Evolutionary conservation across 2,113 vertebrate species (phyloP).

Genomic region (Pomatorhinus ruficollis): DNA sequence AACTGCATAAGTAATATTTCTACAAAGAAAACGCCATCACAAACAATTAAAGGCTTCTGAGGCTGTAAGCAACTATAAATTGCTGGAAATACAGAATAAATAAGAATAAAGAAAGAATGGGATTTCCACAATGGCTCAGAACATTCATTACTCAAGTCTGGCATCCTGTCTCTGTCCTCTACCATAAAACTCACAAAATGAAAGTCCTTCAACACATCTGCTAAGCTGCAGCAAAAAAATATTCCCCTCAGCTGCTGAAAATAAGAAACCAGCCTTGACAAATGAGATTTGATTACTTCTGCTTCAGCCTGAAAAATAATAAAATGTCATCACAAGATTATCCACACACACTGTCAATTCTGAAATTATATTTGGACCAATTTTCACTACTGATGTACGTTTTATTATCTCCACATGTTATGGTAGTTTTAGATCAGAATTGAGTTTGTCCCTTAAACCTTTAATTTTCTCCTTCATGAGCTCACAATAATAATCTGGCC

Average conservation of each 20-base stretch:
- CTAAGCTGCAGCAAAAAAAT: background rate
- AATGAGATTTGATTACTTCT: constrained; percentile 25
- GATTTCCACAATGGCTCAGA: background rate
- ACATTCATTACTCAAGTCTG: background rate
- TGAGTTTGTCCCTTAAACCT: constrained; percentile 28
- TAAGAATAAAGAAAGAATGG: background rate
- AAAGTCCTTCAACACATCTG: background rate
- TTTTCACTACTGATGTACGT: background rate
- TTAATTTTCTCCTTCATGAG: constrained; percentile 51
- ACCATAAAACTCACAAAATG: background rate
- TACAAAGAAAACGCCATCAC: background rate
- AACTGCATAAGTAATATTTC: background rate
- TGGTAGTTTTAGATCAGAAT: constrained; percentile 16
- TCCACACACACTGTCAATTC: background rate
- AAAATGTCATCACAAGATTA: background rate
- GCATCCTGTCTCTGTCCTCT: background rate
- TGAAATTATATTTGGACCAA: background rate
- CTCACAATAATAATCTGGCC: constrained; percentile 4
- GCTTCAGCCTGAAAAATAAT: background rate
- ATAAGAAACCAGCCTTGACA: background rate
- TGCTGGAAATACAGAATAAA: background rate
- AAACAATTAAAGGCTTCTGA: background rate
- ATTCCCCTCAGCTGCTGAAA: background rate
- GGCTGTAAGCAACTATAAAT: background rate
- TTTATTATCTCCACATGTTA: constrained; percentile 8